A percentile compares a stretch with the other conserved stretches of the same genome.
phyloP scores from a whole-genome alignment of 2,113 vertebrate species.

The Solenodon paradoxus region DNA sequence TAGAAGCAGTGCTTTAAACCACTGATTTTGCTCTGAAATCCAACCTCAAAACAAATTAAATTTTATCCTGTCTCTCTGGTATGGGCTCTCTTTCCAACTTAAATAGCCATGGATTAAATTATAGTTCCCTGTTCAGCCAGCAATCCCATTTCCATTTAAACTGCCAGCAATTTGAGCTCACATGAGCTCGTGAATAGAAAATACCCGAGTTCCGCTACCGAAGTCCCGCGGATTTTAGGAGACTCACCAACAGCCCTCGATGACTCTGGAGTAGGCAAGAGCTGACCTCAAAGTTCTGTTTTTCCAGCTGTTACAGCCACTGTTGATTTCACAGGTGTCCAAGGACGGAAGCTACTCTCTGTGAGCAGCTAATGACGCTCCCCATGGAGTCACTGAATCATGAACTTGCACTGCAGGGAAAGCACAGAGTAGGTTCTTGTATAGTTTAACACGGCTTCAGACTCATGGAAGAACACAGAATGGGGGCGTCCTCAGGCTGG shows the following conservation, averaged over 20 bases:
- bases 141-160: constrained; percentile 50
- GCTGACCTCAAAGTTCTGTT: background rate
- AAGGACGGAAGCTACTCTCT: background rate
- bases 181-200: constrained; percentile 41
- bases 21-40: background rate
- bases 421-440: background rate
- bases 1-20: background rate
- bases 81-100: constrained; percentile 36
- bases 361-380: background rate
- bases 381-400: background rate
- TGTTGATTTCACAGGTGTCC: background rate
- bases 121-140: background rate
- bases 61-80: constrained; percentile 8
- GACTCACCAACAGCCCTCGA: background rate
- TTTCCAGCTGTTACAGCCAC: background rate
- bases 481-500: background rate
- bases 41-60: constrained; percentile 19
- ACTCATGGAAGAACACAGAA: background rate
- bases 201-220: background rate
- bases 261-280: background rate
- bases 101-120: constrained; percentile 2
- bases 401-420: background rate
- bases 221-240: background rate
- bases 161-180: constrained; percentile 45
- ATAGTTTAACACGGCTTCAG: background rate